Percentiles rank a stretch among this genome's conserved stretches.
Conservation (phyloP, 1,140 invertebrate genomes). For the Conus ventricosus region DNA sequence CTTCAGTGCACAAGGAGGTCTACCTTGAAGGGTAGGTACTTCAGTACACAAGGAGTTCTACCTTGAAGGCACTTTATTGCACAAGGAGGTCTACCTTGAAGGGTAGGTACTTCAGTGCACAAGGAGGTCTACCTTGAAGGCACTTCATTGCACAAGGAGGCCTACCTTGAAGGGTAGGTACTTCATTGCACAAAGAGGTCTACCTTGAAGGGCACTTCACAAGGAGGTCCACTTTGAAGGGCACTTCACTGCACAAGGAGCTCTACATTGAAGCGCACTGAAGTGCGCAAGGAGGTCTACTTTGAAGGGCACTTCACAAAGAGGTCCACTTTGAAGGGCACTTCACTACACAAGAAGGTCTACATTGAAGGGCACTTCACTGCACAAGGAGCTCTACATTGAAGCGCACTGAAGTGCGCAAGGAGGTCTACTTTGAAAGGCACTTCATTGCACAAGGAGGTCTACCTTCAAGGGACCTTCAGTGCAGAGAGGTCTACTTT, state of each 20-base stretch:
- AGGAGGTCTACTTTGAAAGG: background rate
- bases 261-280: conserved; percentile 80
- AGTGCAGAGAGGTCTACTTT: conserved; percentile 96
- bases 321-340: too few relatives aligned
- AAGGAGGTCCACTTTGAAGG: conserved; percentile 81
- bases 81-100: too few relatives aligned
- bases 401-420: background rate
- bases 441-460: background rate
- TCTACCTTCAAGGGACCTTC: conserved; percentile 91
- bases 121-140: background rate
- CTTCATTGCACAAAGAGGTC: too few relatives aligned
- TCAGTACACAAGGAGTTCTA: conserved; percentile 95
- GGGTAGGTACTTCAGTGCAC: too few relatives aligned
- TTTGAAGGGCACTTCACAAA: too few relatives aligned
- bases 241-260: conserved; percentile 94
- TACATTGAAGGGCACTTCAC: conserved; percentile 84
- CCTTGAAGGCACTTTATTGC: conserved; percentile 66
- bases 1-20: too few relatives aligned
- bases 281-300: too few relatives aligned
- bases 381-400: too few relatives aligned
- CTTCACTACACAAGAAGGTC: background rate
- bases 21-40: conserved; percentile 79
- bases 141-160: background rate
- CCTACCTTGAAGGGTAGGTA: background rate
- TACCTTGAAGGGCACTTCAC: background rate